Evolutionary conservation across 2,113 vertebrate species (phyloP).

Genomic region (Choloepus hoffmanni): DNA sequence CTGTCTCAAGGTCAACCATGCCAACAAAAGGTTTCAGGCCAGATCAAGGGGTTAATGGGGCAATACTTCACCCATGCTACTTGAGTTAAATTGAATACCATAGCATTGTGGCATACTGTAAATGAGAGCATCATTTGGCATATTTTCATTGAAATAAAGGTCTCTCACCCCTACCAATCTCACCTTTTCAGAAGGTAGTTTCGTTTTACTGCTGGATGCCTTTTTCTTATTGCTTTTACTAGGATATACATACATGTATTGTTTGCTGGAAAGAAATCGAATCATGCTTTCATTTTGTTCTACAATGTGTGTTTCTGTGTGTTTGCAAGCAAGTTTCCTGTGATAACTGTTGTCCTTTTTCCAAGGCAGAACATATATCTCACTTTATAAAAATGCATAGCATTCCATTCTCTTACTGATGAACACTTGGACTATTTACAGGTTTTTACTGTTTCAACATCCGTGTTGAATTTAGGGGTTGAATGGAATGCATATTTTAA

Average conservation of each 20-base stretch:
- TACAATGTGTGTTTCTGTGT: not conserved
- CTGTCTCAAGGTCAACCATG: not conserved
- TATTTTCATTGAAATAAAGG: not conserved
- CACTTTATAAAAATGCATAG: not conserved
- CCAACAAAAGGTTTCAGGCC: not conserved
- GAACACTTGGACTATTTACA: not conserved
- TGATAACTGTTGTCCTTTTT: not conserved
- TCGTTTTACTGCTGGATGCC: not conserved
- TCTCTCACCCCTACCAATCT: not conserved
- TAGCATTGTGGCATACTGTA: not conserved
- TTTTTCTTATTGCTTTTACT: not conserved
- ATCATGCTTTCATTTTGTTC: too few relatives aligned
- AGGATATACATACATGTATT: not conserved
- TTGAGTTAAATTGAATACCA: not conserved
- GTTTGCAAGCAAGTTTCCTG: not conserved
- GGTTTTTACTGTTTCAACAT: not conserved
- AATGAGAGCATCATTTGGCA: not conserved
- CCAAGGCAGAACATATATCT: not conserved
- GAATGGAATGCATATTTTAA: not conserved
- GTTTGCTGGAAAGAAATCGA: not conserved
- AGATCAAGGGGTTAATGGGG: not conserved
- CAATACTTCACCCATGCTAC: fast-evolving
- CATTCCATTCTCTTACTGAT: not conserved
- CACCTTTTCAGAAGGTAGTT: fast-evolving
- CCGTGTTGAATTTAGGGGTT: not conserved